Evolutionary conservation across 2,888 invertebrate genomes (phyloP), one percentile per base, ranked within the genome.

Genomic region (Diabrotica balteata): DNA sequence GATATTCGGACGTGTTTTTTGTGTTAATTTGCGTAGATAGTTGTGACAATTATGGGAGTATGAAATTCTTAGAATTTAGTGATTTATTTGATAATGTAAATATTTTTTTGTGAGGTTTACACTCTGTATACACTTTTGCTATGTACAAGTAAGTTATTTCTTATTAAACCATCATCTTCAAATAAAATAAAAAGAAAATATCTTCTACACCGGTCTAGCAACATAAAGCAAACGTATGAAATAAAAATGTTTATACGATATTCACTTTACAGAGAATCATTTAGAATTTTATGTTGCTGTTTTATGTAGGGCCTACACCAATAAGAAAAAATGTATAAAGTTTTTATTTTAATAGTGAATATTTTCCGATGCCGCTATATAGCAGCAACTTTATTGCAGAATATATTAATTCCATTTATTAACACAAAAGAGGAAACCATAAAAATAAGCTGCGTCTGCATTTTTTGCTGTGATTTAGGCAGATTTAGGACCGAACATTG

Each of bases 391-490:
- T 57, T 57, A 57, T 45, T 45, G 45, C 44, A 5, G 45, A 45
- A 57, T 42, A 42, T 45, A 57, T 57, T 57, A 57, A 57, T 57
- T 57, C 17, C 7, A 8, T 57, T 45, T 45, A 57, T 57, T 7
- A 55, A 11, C 8, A 57, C 8, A 45, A 45, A 32, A 6, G 9
- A 54, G 5, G n/a, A 43, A 42, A 7, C 43, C 54, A 45, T 45
- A 17, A 57, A 57, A 57, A 57, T 45, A 45, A 57, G 55, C 45
- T 17, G 17, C 17, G 8, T 57, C 45, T 45, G 55, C 55, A 55
- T 55, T 17, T 55, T 55, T 11, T 55, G 10, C 47, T 47, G 9
- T 10, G 8, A 47, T 47, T 4, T 6, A 32, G 32, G 4, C 32
- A 32, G 32, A 32, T 32, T 32, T 32, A 32, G 32, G 32, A 32